These are phyloP conservation scores for Bursaphelenchus mucronatus DNA, from an alignment of 1,140 invertebrate species.

Conservation along the genomic window DNA sequence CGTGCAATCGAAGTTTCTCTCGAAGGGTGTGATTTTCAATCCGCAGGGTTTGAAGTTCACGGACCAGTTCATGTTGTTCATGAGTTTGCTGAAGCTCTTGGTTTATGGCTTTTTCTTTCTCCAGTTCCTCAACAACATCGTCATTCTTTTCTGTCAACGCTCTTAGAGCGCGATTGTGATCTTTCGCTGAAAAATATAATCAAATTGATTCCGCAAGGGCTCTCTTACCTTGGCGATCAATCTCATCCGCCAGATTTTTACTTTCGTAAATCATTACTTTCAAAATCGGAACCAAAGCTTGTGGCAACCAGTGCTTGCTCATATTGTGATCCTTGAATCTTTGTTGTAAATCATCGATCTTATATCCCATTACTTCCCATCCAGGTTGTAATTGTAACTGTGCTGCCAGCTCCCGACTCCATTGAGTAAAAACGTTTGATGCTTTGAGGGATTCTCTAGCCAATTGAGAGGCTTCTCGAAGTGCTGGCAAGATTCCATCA, in stretches of 20 bases:
- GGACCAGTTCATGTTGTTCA: no score
- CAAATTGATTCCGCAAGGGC: not conserved
- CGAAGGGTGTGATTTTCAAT: no score
- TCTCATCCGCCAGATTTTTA: conserved; percentile 28
- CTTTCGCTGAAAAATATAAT: no score
- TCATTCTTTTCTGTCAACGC: no score
- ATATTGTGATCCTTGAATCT: conserved; percentile 32
- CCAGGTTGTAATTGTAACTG: conserved; percentile 37
- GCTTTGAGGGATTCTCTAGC: conserved; percentile 33
- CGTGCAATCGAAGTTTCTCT: no score
- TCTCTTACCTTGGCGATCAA: conserved; percentile 30
- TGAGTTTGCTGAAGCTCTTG: no score
- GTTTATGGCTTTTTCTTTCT: not conserved
- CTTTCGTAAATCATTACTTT: conserved; percentile 39
- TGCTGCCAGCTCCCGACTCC: conserved; percentile 35
- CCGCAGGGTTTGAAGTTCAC: no score
- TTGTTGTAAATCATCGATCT: conserved; percentile 38
- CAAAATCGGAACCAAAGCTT: conserved; percentile 32
- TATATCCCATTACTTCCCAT: conserved; percentile 43
- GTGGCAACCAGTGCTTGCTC: conserved; percentile 36
- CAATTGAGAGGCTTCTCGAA: conserved; percentile 32
- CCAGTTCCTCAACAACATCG: not conserved
- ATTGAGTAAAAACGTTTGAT: conserved; percentile 23
- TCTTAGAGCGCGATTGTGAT: no score
- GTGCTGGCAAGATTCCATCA: conserved; percentile 33